Conservation (phyloP, 1,140 invertebrate species). For the Zaprionus capensis region DNA sequence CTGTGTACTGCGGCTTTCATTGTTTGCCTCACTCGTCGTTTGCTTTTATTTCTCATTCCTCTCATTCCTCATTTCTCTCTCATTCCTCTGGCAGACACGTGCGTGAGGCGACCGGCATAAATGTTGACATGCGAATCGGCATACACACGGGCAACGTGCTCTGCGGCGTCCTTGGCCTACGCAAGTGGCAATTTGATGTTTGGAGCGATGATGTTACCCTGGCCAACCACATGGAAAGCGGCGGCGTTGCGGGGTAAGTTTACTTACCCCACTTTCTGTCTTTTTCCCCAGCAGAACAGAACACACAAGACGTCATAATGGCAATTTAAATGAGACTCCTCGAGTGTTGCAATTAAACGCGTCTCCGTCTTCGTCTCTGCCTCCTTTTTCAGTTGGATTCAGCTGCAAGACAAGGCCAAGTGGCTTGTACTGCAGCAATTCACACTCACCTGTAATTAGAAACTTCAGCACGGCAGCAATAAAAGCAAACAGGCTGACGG, state of each 20-base stretch:
- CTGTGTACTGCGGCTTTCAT: constrained; percentile 41
- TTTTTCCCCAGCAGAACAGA: background rate
- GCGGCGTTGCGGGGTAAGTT: constrained; percentile 95
- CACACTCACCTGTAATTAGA: constrained; percentile 18
- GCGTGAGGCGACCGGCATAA: constrained; percentile 93
- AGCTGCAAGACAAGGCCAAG: constrained; percentile 14
- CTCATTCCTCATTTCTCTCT: constrained; percentile 11
- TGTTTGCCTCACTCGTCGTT: constrained; percentile 45
- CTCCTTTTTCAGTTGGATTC: background rate
- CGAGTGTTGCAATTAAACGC: constrained; percentile 58
- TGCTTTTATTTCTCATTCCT: constrained; percentile 24
- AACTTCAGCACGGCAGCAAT: constrained; percentile 16
- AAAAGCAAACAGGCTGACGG: constrained; percentile 2
- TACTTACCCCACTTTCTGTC: background rate
- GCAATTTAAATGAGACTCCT: constrained; percentile 66
- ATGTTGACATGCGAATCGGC: constrained; percentile 97
- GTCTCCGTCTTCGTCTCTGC: constrained; percentile 11
- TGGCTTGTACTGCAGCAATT: constrained; percentile 1
- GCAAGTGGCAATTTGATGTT: constrained; percentile 99
- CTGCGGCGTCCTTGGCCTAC: constrained; percentile 96
- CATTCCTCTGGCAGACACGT: constrained; percentile 88
- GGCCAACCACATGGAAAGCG: constrained; percentile 99
- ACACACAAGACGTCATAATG: constrained; percentile 55
- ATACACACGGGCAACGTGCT: constrained; percentile 97
- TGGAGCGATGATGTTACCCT: constrained; percentile 99